phyloP scores from a whole-genome alignment of 2,797 vertebrate genomes.

The Euphonia xanthogaster region DNA sequence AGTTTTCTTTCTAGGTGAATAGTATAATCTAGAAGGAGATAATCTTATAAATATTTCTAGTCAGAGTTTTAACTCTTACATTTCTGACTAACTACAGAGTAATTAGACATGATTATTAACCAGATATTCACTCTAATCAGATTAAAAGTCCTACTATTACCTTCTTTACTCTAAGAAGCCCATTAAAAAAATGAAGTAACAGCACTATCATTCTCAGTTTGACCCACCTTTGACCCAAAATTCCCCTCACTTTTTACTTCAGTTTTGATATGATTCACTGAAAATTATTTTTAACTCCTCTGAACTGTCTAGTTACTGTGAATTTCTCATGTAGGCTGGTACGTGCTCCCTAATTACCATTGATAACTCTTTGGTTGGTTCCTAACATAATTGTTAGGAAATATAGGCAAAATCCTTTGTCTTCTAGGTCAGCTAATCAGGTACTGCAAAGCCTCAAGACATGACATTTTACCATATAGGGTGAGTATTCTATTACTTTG shows the following conservation, averaged over 20 bases:
- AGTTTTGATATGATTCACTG: background rate
- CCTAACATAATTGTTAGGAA: background rate
- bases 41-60: background rate
- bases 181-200: conserved; percentile 20
- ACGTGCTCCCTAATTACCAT: background rate
- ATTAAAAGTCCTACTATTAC: conserved; percentile 11
- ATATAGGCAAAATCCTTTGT: background rate
- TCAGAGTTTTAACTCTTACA: background rate
- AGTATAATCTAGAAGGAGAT: background rate
- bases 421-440: background rate
- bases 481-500: background rate
- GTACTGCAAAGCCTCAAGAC: background rate
- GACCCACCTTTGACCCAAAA: background rate
- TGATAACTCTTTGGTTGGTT: background rate
- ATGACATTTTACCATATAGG: background rate
- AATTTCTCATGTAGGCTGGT: background rate
- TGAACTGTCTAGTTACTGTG: background rate
- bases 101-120: conserved; percentile 13
- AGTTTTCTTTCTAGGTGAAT: background rate
- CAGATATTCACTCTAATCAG: conserved; percentile 17
- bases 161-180: conserved; percentile 39
- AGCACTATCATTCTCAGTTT: background rate
- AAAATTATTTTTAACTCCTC: background rate
- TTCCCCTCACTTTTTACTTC: background rate
- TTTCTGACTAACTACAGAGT: background rate